A percentile compares a stretch with the other conserved stretches of the same genome.
Conservation (phyloP, 2,797 vertebrate species). For the Chrosomus eos region DNA sequence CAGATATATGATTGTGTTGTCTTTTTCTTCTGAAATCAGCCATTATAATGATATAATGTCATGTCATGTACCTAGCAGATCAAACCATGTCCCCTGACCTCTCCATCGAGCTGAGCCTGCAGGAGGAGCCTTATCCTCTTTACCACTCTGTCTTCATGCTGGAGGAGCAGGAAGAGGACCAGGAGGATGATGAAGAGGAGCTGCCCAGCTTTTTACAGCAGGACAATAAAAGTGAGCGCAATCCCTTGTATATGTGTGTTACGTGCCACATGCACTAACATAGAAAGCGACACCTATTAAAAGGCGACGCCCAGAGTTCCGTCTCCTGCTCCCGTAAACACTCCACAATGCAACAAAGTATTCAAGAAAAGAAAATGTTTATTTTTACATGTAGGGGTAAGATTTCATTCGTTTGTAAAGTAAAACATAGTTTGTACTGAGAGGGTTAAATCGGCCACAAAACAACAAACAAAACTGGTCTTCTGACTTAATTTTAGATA, state of each 20-base stretch:
- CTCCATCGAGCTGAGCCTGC: conserved; percentile 71
- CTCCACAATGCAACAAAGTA: too few species aligned
- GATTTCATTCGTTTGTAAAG: too few species aligned
- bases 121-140: conserved; percentile 59
- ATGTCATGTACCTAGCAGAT: conserved; percentile 64
- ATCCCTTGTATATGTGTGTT: not conserved
- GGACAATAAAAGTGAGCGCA: conserved; percentile 72
- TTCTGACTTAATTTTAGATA: too few species aligned
- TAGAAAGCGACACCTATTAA: too few species aligned
- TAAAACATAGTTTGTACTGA: too few species aligned
- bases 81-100: conserved; percentile 73
- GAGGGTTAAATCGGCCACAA: too few species aligned
- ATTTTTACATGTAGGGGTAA: too few species aligned
- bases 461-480: too few species aligned
- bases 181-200: conserved; percentile 81
- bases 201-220: conserved; percentile 83
- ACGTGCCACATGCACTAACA: too few species aligned
- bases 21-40: not conserved
- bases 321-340: too few species aligned
- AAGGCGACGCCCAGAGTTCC: too few species aligned
- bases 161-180: conserved; percentile 69
- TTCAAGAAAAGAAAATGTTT: too few species aligned
- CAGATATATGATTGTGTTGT: not conserved
- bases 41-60: not conserved
- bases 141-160: conserved; percentile 62